Conservation (phyloP, 2,113 vertebrate species). For the Ranitomeya variabilis region DNA sequence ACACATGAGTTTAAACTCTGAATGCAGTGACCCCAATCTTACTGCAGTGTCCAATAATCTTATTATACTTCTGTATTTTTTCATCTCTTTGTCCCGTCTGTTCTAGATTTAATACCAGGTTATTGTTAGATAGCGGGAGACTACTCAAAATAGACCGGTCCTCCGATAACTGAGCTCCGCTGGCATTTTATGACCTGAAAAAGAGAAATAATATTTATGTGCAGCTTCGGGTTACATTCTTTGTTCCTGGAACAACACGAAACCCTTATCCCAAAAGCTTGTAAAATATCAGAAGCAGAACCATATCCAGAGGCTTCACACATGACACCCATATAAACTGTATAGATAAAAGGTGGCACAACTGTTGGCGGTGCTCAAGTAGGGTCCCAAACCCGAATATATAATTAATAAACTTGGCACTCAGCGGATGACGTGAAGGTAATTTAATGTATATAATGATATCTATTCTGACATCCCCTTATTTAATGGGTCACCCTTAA, state of each 20-base stretch:
- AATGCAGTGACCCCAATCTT: neutral
- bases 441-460: too few species aligned
- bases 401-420: too few species aligned
- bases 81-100: conserved; percentile 34
- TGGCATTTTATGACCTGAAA: conserved; percentile 10
- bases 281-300: neutral
- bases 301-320: neutral
- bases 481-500: too few species aligned
- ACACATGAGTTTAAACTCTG: neutral
- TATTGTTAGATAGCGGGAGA: conserved; percentile 25
- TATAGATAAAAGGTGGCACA: too few species aligned
- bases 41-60: neutral
- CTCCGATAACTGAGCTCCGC: neutral
- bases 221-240: conserved; percentile 34
- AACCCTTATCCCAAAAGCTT: neutral
- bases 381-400: too few species aligned
- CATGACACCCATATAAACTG: neutral
- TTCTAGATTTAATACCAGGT: conserved; percentile 33
- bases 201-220: conserved; percentile 24
- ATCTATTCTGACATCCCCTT: too few species aligned
- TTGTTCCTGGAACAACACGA: conserved; percentile 30
- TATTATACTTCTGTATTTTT: conserved; percentile 2
- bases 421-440: too few species aligned
- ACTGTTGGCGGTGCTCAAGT: too few species aligned
- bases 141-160: conserved; percentile 31